Evolutionary conservation across 2,797 vertebrate species (phyloP).

Genomic region (Pseudotriccus pelzelni): DNA sequence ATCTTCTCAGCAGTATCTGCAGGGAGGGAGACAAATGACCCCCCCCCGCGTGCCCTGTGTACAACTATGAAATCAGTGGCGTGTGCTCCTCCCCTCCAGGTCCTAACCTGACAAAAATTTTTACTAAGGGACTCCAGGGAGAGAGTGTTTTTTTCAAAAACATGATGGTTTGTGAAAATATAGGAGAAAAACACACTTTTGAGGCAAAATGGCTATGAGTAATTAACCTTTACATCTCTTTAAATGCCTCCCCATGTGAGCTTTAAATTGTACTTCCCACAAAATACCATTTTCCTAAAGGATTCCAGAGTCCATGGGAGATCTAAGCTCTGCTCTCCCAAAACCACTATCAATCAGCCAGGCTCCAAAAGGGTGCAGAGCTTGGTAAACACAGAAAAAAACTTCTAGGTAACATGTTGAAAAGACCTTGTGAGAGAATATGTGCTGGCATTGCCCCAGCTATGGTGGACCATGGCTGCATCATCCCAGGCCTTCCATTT

Average conservation of each 20-base stretch:
- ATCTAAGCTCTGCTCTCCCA: not conserved
- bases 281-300: not conserved
- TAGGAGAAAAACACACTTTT: not conserved
- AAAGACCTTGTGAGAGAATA: not conserved
- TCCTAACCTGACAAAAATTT: not conserved
- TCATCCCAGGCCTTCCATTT: not conserved
- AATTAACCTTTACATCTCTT: not conserved
- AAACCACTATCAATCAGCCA: not conserved
- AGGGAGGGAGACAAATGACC: not conserved
- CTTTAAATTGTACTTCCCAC: not conserved
- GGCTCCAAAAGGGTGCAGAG: not conserved
- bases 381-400: not conserved
- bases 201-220: not conserved
- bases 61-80: not conserved
- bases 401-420: not conserved
- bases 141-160: not conserved
- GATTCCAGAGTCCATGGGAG: not conserved
- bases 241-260: not conserved
- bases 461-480: not conserved
- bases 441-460: not conserved
- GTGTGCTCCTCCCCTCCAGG: not conserved
- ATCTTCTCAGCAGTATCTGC: not conserved
- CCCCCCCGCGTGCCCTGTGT: fast-evolving
- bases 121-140: not conserved
- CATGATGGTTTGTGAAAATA: not conserved